Percentiles rank a stretch among this genome's conserved stretches.
These are phyloP conservation scores for Chascanopsetta lugubris DNA, from an alignment of 2,113 vertebrate species.

Conservation along the genomic window DNA sequence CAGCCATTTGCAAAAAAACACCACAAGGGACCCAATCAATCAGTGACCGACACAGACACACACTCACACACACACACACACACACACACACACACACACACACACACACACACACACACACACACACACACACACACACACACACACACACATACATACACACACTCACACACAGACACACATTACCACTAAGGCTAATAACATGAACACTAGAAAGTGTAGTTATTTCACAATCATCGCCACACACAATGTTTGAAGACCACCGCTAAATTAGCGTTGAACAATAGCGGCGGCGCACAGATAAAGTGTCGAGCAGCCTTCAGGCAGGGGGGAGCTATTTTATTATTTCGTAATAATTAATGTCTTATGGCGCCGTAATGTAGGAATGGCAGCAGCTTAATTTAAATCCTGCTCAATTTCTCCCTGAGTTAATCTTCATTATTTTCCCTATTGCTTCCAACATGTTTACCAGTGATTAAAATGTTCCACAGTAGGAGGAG, in stretches of 20 bases:
- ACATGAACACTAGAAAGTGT: conserved; percentile 29
- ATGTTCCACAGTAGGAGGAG: conserved; percentile 50
- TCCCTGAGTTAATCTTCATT: conserved; percentile 77
- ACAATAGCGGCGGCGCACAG: conserved; percentile 58
- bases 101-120: background rate
- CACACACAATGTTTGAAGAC: conserved; percentile 30
- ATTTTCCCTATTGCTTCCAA: conserved; percentile 72
- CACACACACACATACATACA: background rate
- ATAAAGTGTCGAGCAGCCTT: conserved; percentile 74
- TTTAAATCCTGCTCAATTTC: conserved; percentile 76
- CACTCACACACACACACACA: background rate
- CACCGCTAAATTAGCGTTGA: conserved; percentile 53
- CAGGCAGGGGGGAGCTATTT: too few relatives aligned
- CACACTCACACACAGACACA: too few relatives aligned
- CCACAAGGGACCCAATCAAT: conserved; percentile 14
- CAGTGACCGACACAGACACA: background rate
- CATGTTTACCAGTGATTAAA: conserved; percentile 79
- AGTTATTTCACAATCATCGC: conserved; percentile 60
- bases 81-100: conserved; percentile 3
- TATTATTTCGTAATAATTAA: conserved; percentile 76
- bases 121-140: conserved; percentile 2
- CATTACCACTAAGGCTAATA: conserved; percentile 7
- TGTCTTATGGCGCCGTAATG: conserved; percentile 67
- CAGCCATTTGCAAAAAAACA: conserved; percentile 21
- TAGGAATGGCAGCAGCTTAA: conserved; percentile 71